Percentiles rank a stretch among this genome's conserved stretches.
Conservation (phyloP, 2,113 vertebrate genomes). For the Thamnaconus septentrionalis region DNA sequence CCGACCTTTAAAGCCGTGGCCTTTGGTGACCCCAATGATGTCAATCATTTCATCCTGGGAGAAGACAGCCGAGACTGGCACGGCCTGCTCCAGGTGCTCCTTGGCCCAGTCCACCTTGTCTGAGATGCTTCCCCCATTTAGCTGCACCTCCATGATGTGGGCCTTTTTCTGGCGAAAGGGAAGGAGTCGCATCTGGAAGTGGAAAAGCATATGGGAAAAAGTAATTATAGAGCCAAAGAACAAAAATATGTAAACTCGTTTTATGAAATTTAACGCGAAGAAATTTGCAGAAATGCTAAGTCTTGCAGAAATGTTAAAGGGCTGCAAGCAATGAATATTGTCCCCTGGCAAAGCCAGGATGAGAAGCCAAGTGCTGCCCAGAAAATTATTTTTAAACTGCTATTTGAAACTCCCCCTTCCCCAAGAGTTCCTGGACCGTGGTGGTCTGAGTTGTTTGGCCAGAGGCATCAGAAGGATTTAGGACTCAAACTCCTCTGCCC, state of each 20-base stretch:
- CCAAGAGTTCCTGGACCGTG: constrained; percentile 10
- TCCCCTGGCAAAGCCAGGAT: not conserved
- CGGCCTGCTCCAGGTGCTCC: constrained; percentile 88
- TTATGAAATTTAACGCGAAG: not conserved
- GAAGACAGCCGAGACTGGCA: constrained; percentile 85
- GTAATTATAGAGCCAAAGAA: not conserved
- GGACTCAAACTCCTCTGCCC: constrained; percentile 15
- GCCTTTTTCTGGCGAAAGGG: constrained; percentile 91
- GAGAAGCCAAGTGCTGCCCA: constrained; percentile 25
- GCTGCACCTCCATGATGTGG: constrained; percentile 94
- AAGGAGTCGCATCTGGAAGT: constrained; percentile 86
- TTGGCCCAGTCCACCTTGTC: constrained; percentile 96
- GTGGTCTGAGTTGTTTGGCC: constrained; percentile 18
- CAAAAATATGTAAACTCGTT: too few species aligned
- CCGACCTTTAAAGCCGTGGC: constrained; percentile 93
- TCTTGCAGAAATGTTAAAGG: constrained; percentile 1
- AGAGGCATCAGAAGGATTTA: not conserved
- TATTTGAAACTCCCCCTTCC: constrained; percentile 74
- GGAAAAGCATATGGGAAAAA: not conserved
- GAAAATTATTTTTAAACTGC: constrained; percentile 79
- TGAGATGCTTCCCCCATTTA: constrained; percentile 89
- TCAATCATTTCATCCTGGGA: constrained; percentile 95
- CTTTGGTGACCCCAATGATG: constrained; percentile 92
- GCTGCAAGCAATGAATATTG: too few species aligned
- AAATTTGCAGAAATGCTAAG: constrained; percentile 2